Base-by-base conservation (phyloP, 2,113 vertebrate species). In the Mionectes macconnelli region DNA sequence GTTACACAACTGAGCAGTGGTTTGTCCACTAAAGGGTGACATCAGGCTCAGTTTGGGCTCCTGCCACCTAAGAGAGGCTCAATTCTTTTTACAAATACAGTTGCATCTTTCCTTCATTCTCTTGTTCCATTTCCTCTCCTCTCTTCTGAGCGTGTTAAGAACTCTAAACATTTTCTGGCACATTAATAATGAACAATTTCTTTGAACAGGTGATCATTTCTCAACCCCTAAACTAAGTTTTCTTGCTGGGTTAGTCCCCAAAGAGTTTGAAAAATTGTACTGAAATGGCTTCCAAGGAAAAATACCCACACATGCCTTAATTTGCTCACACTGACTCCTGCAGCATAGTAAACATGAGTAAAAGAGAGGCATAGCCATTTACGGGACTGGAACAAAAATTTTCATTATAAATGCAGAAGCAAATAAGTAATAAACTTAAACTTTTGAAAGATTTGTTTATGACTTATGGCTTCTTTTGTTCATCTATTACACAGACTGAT, bases 1-100 rank as follows among this genome's bases (percentile, higher is more conserved):
- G 1, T 21, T 42, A 42, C 12, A 57, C 31, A 68, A 76, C 0
- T 75, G 16, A 72, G 47, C 2, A 1, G 30, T 1, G 1, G n/a
- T 74, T 50, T 2, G 2, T 19, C 9, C 52, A 49, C 56, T 15
- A 20, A 64, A 67, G 5, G 25, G 12, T 19, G 42, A 37, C 52
- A 53, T 4, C 14, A 23, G 33, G 30, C 35, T 89, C 17, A 0
- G 3, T 24, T n/a, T 24, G 15, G 50, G 42, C 39, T 62, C 35
- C 59, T 56, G 62, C 21, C 53, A 55, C 30, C 33, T 16, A 22
- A 25, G 69, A 45, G 44, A 47, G 40, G 37, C 30, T 37, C 52
- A 82, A 10, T 10, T 60, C 55, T 27, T 23, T 4, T 6, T 35
- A 39, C 21, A 83, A 9, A 52, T 25, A 37, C 55, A 72, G 47